Conservation (phyloP, 2,113 vertebrate species). For the Pitta sordida region DNA sequence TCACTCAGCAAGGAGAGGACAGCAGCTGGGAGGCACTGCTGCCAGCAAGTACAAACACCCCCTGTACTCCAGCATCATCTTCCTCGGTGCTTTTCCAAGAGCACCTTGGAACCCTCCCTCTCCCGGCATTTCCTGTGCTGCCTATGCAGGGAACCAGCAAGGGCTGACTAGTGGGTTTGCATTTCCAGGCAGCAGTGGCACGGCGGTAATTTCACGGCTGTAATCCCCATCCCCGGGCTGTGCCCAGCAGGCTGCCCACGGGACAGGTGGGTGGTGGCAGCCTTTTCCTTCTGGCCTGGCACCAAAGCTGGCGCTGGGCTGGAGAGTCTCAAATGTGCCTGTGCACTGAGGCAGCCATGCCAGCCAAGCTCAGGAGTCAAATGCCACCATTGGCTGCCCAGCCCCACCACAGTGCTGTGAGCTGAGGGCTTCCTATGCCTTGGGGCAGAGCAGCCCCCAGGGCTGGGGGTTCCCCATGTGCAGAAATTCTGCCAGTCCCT, state of each 20-base stretch:
- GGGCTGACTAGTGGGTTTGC: not conserved
- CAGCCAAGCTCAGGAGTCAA: not conserved
- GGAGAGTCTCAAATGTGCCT: accelerated
- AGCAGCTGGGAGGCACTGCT: not conserved
- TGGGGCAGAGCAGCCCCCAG: not conserved
- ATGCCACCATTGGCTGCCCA: accelerated
- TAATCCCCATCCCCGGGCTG: not conserved
- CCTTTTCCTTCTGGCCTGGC: not conserved
- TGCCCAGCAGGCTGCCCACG: not conserved
- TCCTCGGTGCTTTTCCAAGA: not conserved
- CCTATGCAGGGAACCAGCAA: not conserved
- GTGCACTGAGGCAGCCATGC: not conserved
- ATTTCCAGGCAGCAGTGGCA: not conserved
- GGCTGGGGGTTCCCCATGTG: not conserved
- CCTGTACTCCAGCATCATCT: accelerated
- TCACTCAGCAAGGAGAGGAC: not conserved
- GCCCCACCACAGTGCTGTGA: accelerated
- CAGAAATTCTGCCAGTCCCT: not conserved
- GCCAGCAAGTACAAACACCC: not conserved
- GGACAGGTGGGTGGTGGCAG: not conserved
- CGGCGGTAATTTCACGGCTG: accelerated
- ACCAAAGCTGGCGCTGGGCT: not conserved
- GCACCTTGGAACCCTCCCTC: accelerated
- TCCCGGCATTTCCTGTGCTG: not conserved
- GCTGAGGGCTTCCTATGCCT: not conserved